phyloP scores from a whole-genome alignment of 2,888 invertebrate species.

The Eristalis intricaria region DNA sequence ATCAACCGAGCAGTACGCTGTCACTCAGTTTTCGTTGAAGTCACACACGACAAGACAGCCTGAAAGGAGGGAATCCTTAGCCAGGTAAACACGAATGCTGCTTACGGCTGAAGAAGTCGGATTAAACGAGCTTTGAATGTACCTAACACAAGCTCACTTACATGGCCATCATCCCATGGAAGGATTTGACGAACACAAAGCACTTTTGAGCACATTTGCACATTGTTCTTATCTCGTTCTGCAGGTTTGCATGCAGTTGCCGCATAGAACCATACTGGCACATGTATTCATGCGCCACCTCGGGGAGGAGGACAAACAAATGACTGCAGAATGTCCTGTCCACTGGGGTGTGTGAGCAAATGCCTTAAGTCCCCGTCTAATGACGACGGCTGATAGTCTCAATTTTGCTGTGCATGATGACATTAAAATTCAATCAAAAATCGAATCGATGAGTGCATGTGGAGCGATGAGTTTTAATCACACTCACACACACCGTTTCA shows the following conservation, averaged over 20 bases:
- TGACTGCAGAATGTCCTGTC: background rate
- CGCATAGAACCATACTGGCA: background rate
- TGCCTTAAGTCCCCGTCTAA: constrained; percentile 14
- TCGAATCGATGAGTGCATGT: constrained; percentile 52
- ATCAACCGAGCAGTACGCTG: constrained; percentile 29
- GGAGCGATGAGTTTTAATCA: constrained; percentile 57
- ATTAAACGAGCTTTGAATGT: constrained; percentile 54
- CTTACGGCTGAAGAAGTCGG: constrained; percentile 20
- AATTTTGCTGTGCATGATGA: constrained; percentile 52
- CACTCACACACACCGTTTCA: constrained; percentile 61
- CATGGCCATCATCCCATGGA: constrained; percentile 24
- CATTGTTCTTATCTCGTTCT: constrained; percentile 34
- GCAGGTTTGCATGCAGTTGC: background rate
- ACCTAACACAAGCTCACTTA: constrained; percentile 50
- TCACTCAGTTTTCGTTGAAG: constrained; percentile 20
- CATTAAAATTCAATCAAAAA: constrained; percentile 67
- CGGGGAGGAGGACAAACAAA: background rate
- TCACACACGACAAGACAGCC: background rate
- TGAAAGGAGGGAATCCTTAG: constrained; percentile 19
- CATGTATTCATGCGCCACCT: background rate
- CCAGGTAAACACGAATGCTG: constrained; percentile 42
- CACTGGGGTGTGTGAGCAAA: background rate
- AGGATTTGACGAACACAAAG: constrained; percentile 52
- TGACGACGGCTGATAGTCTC: constrained; percentile 28
- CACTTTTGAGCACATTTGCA: constrained; percentile 44